Percentiles rank a stretch among this genome's conserved stretches.
These are phyloP conservation scores for Dryas iulia DNA, from an alignment of 1,140 invertebrate genomes.

Conservation along the genomic window DNA sequence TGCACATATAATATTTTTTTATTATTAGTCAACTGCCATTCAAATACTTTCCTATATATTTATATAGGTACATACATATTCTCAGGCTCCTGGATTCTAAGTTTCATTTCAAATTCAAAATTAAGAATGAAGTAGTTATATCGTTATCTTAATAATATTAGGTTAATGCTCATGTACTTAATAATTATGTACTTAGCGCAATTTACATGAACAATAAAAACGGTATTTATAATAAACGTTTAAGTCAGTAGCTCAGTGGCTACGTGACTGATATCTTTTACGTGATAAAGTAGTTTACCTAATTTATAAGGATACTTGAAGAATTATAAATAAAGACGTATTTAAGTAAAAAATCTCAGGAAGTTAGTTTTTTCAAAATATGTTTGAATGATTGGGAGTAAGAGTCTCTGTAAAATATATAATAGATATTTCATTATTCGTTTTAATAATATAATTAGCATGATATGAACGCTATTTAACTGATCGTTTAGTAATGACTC, in stretches of 20 bases:
- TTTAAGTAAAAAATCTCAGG: neutral
- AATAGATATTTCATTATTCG: neutral
- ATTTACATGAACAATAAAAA: slow-evolving; percentile 37
- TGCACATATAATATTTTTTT: no score
- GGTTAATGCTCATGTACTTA: slow-evolving; percentile 36
- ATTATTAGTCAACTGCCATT: no score
- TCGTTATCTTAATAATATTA: slow-evolving; percentile 20
- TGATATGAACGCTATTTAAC: slow-evolving; percentile 2
- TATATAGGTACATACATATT: no score
- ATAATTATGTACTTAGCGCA: slow-evolving; percentile 34
- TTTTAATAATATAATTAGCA: neutral
- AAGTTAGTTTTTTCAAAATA: no score
- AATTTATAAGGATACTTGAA: slow-evolving; percentile 25
- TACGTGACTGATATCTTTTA: slow-evolving; percentile 47
- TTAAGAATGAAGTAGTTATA: neutral
- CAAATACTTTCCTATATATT: no score
- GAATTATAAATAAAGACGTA: neutral
- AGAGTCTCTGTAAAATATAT: neutral
- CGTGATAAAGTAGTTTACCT: slow-evolving; percentile 35
- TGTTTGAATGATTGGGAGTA: no score
- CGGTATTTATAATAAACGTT: slow-evolving; percentile 33
- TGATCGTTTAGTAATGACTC: slow-evolving; percentile 13
- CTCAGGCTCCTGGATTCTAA: no score
- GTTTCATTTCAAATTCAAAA: no score
- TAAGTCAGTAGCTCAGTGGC: slow-evolving; percentile 33